A percentile compares a stretch with the other conserved stretches of the same genome.
Conservation (phyloP, 2,113 vertebrate species). For the Microcebus murinus region DNA sequence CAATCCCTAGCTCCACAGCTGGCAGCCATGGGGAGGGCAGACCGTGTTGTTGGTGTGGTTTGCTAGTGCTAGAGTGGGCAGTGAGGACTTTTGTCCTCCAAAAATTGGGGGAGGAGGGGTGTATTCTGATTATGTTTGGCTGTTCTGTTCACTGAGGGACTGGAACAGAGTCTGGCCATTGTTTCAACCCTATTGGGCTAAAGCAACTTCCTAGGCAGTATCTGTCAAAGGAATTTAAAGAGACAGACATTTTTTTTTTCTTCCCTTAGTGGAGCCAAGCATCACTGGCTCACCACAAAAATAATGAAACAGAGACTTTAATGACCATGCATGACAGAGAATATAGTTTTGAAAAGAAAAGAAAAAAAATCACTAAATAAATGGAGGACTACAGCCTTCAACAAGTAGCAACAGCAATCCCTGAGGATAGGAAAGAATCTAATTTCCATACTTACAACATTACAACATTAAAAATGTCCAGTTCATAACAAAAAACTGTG, state of each 20-base stretch:
- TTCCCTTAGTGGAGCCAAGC: not conserved
- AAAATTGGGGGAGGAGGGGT: not conserved
- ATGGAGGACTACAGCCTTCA: not conserved
- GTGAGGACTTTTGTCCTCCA: not conserved
- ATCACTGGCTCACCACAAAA: not conserved
- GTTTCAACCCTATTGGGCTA: not conserved
- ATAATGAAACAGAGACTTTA: not conserved
- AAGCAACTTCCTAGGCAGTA: not conserved
- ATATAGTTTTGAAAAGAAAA: not conserved
- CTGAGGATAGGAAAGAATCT: not conserved
- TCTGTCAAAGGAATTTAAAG: constrained; percentile 14
- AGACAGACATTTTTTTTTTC: not conserved
- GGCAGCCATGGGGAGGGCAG: not conserved
- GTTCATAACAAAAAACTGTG: not conserved
- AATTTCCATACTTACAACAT: not conserved
- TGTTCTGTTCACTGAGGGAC: not conserved
- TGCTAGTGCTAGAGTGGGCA: not conserved
- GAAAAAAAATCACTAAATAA: not conserved
- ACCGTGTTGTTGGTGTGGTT: not conserved
- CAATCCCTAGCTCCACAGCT: not conserved
- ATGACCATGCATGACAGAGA: not conserved
- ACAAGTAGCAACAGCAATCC: not conserved
- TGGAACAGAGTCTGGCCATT: not conserved
- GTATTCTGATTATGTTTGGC: not conserved
- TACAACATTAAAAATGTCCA: not conserved